Evolutionary conservation across 2,797 vertebrate species (phyloP).

Genomic region (Margarornis squamiger): DNA sequence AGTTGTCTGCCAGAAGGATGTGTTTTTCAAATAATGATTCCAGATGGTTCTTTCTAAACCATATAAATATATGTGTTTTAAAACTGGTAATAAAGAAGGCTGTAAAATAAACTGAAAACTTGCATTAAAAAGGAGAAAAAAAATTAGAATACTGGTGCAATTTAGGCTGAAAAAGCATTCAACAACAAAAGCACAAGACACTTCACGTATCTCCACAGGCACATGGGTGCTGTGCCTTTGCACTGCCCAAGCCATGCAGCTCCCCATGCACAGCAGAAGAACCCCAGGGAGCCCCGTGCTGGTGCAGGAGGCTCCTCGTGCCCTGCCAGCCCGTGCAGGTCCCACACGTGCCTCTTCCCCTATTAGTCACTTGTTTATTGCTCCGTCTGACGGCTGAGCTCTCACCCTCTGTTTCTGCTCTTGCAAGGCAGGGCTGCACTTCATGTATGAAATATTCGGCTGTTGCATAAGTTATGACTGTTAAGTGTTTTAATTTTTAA

Average conservation of each 20-base stretch:
- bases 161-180: background rate
- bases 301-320: background rate
- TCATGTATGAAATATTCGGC: rapidly evolving
- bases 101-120: conserved; percentile 5
- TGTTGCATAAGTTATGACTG: rapidly evolving
- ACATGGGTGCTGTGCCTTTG: rapidly evolving
- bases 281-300: rapidly evolving
- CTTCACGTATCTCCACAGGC: rapidly evolving
- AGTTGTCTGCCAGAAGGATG: conserved; percentile 9
- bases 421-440: background rate
- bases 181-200: rapidly evolving
- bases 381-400: background rate
- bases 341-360: rapidly evolving
- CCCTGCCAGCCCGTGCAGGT: background rate
- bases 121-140: background rate
- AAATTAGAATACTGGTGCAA: background rate
- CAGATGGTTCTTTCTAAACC: conserved; percentile 38
- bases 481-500: background rate
- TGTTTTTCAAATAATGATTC: background rate
- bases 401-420: background rate
- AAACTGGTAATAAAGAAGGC: background rate
- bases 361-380: rapidly evolving
- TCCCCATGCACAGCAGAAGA: background rate
- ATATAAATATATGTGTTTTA: background rate
- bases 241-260: background rate